Conservation (phyloP, 2,797 vertebrate species). For the Periparus ater region DNA sequence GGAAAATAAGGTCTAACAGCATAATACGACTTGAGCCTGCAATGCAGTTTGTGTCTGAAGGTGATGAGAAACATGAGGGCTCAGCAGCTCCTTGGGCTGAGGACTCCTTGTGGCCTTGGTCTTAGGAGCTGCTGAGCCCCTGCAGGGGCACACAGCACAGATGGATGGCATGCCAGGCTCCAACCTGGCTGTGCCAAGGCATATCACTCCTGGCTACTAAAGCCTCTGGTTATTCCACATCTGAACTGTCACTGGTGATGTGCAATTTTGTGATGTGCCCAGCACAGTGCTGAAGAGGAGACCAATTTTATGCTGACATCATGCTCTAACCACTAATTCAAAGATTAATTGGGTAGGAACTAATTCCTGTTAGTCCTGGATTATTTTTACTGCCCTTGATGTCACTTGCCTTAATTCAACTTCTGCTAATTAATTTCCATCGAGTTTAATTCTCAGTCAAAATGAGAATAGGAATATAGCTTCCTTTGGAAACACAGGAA, state of each 20-base stretch:
- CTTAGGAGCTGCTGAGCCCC: neutral
- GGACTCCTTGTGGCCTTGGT: neutral
- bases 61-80: neutral
- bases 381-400: neutral
- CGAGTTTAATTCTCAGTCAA: neutral
- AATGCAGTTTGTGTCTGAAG: neutral
- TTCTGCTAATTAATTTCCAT: neutral
- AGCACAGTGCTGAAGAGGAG: neutral
- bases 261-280: neutral
- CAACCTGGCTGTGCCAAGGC: neutral
- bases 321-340: neutral
- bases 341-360: neutral
- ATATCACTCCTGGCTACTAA: neutral
- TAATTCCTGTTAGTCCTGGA: neutral
- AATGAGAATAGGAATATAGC: neutral
- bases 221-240: neutral
- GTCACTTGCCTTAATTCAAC: neutral
- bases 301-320: neutral
- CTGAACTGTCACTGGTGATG: neutral
- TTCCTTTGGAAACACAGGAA: neutral
- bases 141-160: neutral
- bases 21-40: neutral
- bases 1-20: neutral
- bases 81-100: neutral
- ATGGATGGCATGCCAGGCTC: neutral